A percentile compares a stretch with the other conserved stretches of the same genome.
Evolutionary conservation across 1,140 invertebrate species (phyloP).

Genomic region (Protaetia brevitarsis): DNA sequence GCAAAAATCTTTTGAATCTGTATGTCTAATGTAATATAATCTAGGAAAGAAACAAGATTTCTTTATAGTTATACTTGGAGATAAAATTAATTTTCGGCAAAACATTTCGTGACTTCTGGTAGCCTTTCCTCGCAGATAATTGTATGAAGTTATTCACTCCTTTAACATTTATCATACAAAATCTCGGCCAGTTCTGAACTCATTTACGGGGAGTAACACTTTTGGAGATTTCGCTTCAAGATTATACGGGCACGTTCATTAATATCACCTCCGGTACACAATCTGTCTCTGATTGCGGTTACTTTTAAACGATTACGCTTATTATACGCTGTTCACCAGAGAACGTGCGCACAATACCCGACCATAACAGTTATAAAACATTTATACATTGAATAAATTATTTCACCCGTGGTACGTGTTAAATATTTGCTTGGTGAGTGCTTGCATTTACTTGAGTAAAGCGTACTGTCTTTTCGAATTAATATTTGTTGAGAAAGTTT

Average conservation of each 20-base stretch:
- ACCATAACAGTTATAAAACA: neutral
- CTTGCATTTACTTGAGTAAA: neutral
- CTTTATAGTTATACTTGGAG: too few relatives aligned
- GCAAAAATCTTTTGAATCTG: too few relatives aligned
- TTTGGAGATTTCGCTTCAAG: neutral
- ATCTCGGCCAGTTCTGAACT: neutral
- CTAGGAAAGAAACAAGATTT: too few relatives aligned
- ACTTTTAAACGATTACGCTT: constrained; percentile 12
- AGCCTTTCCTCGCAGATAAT: too few relatives aligned
- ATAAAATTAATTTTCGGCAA: too few relatives aligned
- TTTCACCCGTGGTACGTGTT: neutral
- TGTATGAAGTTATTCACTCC: too few relatives aligned
- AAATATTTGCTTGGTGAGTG: neutral
- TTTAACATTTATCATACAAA: too few relatives aligned
- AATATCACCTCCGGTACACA: neutral
- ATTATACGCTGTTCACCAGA: neutral
- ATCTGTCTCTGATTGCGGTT: constrained; percentile 2
- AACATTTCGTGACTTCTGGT: too few relatives aligned
- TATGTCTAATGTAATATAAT: too few relatives aligned
- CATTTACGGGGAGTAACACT: neutral
- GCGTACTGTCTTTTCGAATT: too few relatives aligned
- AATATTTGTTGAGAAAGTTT: constrained; percentile 12
- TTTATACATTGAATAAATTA: constrained; percentile 17
- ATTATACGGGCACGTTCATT: neutral
- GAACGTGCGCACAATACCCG: neutral